phyloP scores from a whole-genome alignment of 53 echinoderm and acorn worm species.

The Holothuria scabra region DNA sequence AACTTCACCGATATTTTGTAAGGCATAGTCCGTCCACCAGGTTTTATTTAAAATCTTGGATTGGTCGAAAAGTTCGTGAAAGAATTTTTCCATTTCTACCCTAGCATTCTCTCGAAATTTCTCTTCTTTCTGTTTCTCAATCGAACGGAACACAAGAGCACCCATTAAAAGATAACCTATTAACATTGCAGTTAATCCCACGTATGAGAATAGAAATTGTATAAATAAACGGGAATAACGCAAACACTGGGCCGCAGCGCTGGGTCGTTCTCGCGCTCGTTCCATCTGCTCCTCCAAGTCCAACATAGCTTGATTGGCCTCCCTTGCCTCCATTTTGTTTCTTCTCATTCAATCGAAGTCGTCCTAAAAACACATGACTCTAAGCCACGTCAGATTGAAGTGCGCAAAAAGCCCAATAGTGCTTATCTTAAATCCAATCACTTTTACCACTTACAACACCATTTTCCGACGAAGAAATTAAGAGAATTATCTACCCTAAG shows the following conservation, averaged over 20 bases:
- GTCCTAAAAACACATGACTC: too few species aligned
- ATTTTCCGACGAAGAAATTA: too few species aligned
- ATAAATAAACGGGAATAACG: constrained; percentile 82
- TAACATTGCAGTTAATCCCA: constrained; percentile 91
- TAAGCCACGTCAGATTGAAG: too few species aligned
- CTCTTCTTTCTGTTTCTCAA: constrained; percentile 73
- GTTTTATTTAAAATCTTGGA: constrained; percentile 1
- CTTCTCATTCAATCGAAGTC: not conserved
- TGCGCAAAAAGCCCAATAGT: too few species aligned
- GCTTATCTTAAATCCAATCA: too few species aligned
- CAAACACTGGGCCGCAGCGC: constrained; percentile 69
- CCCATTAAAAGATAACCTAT: constrained; percentile 89
- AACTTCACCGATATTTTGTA: constrained; percentile 23
- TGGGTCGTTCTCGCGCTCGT: constrained; percentile 50
- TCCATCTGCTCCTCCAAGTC: constrained; percentile 50
- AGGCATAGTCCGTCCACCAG: constrained; percentile 78
- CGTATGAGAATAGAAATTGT: constrained; percentile 89
- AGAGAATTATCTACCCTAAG: too few species aligned
- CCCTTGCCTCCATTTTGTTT: constrained; percentile 25
- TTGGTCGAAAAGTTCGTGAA: constrained; percentile 63
- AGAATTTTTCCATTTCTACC: constrained; percentile 58
- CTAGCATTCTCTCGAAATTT: constrained; percentile 58
- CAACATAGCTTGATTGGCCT: constrained; percentile 33
- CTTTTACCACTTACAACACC: too few species aligned
- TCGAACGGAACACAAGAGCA: constrained; percentile 79